Conservation (phyloP, 2,113 vertebrate genomes). For the Percopsis transmontana region DNA sequence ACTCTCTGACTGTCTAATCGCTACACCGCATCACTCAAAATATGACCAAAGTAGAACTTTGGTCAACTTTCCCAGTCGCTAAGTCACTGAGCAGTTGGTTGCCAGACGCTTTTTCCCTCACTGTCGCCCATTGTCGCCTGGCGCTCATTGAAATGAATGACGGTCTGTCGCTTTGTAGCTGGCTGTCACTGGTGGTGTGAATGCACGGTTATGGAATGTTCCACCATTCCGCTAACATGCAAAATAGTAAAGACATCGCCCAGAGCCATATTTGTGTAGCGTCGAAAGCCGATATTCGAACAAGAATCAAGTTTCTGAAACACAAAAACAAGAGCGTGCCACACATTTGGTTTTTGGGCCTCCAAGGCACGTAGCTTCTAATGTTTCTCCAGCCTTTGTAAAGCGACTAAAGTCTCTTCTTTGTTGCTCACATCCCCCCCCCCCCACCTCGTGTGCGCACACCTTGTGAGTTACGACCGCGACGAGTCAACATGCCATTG, state of each 20-base stretch:
- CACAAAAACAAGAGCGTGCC: conserved; percentile 70
- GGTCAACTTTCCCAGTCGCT: too few relatives aligned
- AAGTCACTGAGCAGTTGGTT: too few relatives aligned
- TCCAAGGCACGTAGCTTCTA: conserved; percentile 53
- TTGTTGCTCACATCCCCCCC: conserved; percentile 23
- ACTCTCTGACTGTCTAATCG: too few relatives aligned
- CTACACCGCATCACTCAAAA: too few relatives aligned
- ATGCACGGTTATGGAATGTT: conserved; percentile 58
- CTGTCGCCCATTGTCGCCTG: too few relatives aligned
- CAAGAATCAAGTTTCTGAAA: conserved; percentile 75
- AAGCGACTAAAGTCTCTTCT: conserved; percentile 53
- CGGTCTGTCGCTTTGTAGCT: too few relatives aligned
- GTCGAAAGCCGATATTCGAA: conserved; percentile 72
- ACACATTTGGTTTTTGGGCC: conserved; percentile 65
- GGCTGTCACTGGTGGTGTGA: too few relatives aligned
- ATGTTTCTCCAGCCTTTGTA: conserved; percentile 44
- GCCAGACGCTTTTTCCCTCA: too few relatives aligned
- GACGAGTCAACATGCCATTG: conserved; percentile 13
- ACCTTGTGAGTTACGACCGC: conserved; percentile 27
- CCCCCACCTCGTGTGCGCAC: conserved; percentile 1
- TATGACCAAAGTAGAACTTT: too few relatives aligned
- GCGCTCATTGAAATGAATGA: too few relatives aligned
- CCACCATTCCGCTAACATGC: conserved; percentile 51
- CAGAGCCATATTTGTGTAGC: conserved; percentile 59
- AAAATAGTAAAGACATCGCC: conserved; percentile 55